These are phyloP conservation scores for Heliangelus exortis DNA, from an alignment of 2,797 vertebrate species.

Conservation along the genomic window DNA sequence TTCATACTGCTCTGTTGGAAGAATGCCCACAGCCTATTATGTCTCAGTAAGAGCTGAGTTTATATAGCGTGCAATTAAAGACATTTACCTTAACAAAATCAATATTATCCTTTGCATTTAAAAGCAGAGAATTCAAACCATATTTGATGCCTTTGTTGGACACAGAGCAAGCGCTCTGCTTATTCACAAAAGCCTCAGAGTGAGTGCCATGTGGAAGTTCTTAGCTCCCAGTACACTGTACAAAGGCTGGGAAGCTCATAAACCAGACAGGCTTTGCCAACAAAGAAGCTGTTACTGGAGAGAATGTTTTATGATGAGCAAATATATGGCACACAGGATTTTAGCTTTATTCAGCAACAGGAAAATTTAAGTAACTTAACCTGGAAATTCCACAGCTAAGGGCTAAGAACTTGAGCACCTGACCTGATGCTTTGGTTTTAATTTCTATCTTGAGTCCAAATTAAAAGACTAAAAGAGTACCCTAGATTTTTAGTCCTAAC, in stretches of 20 bases:
- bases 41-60: background rate
- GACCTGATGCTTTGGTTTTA: background rate
- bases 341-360: conserved; percentile 55
- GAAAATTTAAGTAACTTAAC: conserved; percentile 47
- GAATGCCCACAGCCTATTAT: conserved; percentile 36
- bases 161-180: background rate
- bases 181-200: conserved; percentile 51
- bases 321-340: conserved; percentile 52
- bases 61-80: conserved; percentile 23
- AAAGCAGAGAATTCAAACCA: conserved; percentile 55
- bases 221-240: conserved; percentile 38
- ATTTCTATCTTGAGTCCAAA: background rate
- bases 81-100: conserved; percentile 71
- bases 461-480: background rate
- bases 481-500: conserved; percentile 16
- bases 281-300: conserved; percentile 68
- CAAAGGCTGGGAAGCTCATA: conserved; percentile 64
- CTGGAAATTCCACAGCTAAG: conserved; percentile 42
- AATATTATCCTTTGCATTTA: conserved; percentile 66
- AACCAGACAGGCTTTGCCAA: conserved; percentile 45
- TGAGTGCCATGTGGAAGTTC: conserved; percentile 64
- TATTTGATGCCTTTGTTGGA: conserved; percentile 40
- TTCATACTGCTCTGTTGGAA: conserved; percentile 45
- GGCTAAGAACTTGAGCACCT: conserved; percentile 33
- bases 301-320: conserved; percentile 66